Evolutionary conservation across 2,888 invertebrate genomes (phyloP), one percentile per base, ranked within the genome.

Genomic region (Caenorhabditis parvicauda): DNA sequence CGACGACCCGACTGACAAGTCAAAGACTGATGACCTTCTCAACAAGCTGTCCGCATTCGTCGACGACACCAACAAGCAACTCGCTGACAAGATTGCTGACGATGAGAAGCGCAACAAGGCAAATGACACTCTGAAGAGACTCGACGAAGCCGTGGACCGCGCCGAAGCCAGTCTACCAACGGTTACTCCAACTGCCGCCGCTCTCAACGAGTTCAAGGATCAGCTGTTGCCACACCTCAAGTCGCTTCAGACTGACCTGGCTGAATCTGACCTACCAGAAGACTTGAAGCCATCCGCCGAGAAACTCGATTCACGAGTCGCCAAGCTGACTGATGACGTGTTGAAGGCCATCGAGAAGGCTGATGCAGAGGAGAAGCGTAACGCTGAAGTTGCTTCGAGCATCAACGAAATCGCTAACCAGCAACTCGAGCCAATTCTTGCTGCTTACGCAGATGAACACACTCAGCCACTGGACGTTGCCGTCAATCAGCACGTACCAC

Each of bases 61-160:
- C 14, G 25, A 43, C 7, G 51, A 51, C 22, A 3, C 28, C 9
- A 21, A 35, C n/a, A 50, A 55, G 19, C 50, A 55, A 32, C n/a
- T 37, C n/a, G 32, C 7, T 12, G 35, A 44, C 37, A 43, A 45
- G 17, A 19, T 22, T 35, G 43, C 29, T 22, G 53, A 53, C 12
- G 14, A 27, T 4, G 45, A 53, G 4, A 29, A 43, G 46, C 53
- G 6, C 35, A 45, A 6, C 27, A 59, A 59, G 28, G 49, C 49
- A 25, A 32, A 43, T 24, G 50, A 46, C 17, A 46, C 41, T 3
- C 6, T 53, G 28, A 35, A 48, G 21, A 45, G 50, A 7, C 52
- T 63, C 4, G 39, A 52, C 19, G 56, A 52, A 45, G 59, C 66
- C 21, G 52, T 66, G 5, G 49, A 49, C 35, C 49, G 53, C 14